Evolutionary conservation across 2,888 invertebrate species (phyloP), one percentile per base, ranked within the genome.

Genomic region (Eretmocerus hayati): DNA sequence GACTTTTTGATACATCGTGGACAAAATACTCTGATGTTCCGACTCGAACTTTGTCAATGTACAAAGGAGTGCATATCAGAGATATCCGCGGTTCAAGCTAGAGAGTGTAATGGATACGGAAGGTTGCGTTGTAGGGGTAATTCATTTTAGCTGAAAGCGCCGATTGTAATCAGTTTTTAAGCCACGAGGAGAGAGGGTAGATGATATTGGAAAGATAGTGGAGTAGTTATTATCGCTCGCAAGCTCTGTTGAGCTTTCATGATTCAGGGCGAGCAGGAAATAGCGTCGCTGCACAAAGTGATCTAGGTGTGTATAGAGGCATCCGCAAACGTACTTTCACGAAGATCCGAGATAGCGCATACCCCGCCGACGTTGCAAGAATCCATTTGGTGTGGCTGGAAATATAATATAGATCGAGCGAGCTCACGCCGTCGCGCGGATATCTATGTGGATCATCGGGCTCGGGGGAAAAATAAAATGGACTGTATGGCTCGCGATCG

Each of bases 381-480:
- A 50, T 42, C 50, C 45, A 53, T 53, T 50, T 50, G 46, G 35
- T 35, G 21, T 15, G 32, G 46, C 40, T 48, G 32, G 40, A 43
- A n/a, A 43, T 46, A 41, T 49, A 46, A 52, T 49, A 37, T 43
- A 38, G 37, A 46, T 15, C 19, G 52, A 21, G 11, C 30, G 35
- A 41, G 42, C 47, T 47, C 42, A 23, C 31, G 44, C 30, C 22
- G 35, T n/a, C 47, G n/a, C n/a, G n/a, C n/a, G n/a, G n/a, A n/a
- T 53, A 53, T 53, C 53, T 47, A 50, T 44, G 35, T 53, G 44
- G 53, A 45, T 47, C 53, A 53, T 53, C 49, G n/a, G n/a, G 11
- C 38, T 18, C 42, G 21, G n/a, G 6, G 20, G 22, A 26, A 30
- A 47, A 53, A 42, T 53, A 53, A 52, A 50, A 50, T 46, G 39